Conservation (phyloP, 2,888 invertebrate genomes). For the Nomada fucata region DNA sequence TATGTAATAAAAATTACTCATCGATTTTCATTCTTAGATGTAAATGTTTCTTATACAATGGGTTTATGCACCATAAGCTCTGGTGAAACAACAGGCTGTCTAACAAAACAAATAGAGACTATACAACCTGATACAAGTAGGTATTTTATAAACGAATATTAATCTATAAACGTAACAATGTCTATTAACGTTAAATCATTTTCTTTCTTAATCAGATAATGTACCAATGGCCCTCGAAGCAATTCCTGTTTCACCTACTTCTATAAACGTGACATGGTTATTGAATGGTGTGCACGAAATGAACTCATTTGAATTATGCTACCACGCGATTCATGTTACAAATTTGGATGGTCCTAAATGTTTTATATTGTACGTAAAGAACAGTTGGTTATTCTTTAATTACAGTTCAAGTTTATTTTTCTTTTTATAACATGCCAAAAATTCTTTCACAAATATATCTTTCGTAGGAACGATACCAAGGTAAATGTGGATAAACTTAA, state of each 20-base stretch:
- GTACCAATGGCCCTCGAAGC: constrained; percentile 85
- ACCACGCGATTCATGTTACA: constrained; percentile 82
- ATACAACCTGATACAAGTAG: constrained; percentile 71
- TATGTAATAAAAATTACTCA: background rate
- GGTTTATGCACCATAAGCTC: constrained; percentile 79
- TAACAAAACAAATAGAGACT: constrained; percentile 76
- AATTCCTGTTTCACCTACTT: constrained; percentile 84
- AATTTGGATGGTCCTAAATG: constrained; percentile 81
- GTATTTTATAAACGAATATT: constrained; percentile 10
- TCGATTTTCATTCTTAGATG: constrained; percentile 66
- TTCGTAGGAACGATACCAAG: constrained; percentile 85
- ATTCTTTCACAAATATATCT: background rate
- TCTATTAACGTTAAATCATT: background rate
- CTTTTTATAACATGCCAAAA: background rate
- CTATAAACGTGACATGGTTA: constrained; percentile 86
- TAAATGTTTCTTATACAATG: constrained; percentile 77
- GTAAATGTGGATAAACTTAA: constrained; percentile 86
- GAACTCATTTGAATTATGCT: constrained; percentile 86
- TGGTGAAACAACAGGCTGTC: constrained; percentile 75
- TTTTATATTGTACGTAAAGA: constrained; percentile 78
- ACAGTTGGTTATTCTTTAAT: background rate
- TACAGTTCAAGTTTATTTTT: background rate
- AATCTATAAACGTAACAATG: background rate
- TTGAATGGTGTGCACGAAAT: constrained; percentile 76
- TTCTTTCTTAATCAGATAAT: constrained; percentile 64